Evolutionary conservation across 2,113 vertebrate genomes (phyloP).

Genomic region (Urocolius indicus): DNA sequence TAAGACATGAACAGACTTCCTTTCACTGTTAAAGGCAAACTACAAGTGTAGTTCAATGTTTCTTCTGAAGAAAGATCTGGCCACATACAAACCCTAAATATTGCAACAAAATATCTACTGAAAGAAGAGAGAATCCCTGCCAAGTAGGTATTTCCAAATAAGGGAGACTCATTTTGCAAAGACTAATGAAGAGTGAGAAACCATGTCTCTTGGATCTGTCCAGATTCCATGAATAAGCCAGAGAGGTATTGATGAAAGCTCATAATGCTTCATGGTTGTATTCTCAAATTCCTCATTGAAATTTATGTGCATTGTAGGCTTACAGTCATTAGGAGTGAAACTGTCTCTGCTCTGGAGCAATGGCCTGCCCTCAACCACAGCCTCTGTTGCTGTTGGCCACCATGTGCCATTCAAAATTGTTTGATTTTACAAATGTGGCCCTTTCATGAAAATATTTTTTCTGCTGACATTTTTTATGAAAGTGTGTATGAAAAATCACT

Average conservation of each 20-base stretch:
- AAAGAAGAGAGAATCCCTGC: neutral
- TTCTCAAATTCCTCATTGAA: slow-evolving; percentile 34
- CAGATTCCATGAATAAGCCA: slow-evolving; percentile 15
- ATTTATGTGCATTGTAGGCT: neutral
- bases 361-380: neutral
- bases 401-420: neutral
- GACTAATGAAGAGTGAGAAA: slow-evolving; percentile 39
- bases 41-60: neutral
- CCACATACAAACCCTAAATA: neutral
- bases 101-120: neutral
- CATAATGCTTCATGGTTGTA: neutral
- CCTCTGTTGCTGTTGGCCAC: slow-evolving; percentile 9
- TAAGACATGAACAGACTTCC: neutral
- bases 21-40: neutral
- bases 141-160: slow-evolving; percentile 32
- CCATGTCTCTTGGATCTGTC: slow-evolving; percentile 8
- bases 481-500: neutral
- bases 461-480: neutral
- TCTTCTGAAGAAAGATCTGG: neutral
- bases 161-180: slow-evolving; percentile 6
- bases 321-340: neutral
- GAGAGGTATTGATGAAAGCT: slow-evolving; percentile 13
- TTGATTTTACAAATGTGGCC: neutral
- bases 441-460: neutral
- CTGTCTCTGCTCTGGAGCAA: neutral